Conservation (phyloP, 2,888 invertebrate genomes). For the Pedicia rivosa region DNA sequence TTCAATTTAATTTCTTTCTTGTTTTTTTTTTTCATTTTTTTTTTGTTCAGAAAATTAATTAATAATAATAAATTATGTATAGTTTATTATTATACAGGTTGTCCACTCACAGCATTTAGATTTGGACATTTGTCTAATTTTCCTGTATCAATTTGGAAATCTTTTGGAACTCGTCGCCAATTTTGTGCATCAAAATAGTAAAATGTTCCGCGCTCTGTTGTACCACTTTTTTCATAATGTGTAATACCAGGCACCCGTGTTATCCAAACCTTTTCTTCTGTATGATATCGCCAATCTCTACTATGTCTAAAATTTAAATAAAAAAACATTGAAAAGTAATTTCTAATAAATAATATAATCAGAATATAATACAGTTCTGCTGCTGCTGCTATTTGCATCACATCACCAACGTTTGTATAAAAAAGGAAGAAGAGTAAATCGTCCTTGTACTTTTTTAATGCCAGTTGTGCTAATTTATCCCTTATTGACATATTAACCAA, state of each 20-base stretch:
- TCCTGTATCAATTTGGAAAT: slow-evolving; percentile 97
- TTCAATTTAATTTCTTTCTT: not conserved
- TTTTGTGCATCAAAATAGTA: slow-evolving; percentile 98
- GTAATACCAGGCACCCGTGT: slow-evolving; percentile 93
- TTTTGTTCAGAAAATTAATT: slow-evolving; percentile 10
- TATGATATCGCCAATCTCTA: slow-evolving; percentile 99
- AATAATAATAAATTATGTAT: too few relatives aligned
- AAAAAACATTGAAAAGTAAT: slow-evolving; percentile 8
- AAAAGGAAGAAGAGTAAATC: slow-evolving; percentile 98
- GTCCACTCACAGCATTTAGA: slow-evolving; percentile 32
- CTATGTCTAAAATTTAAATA: slow-evolving; percentile 53
- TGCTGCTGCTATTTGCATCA: slow-evolving; percentile 94
- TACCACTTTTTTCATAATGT: slow-evolving; percentile 85
- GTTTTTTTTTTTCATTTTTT: slow-evolving; percentile 9
- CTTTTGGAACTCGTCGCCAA: slow-evolving; percentile 98
- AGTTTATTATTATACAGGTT: slow-evolving; percentile 31
- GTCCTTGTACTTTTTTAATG: slow-evolving; percentile 94
- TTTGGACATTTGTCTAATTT: slow-evolving; percentile 70
- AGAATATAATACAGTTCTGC: slow-evolving; percentile 71
- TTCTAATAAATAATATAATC: not conserved
- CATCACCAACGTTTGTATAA: slow-evolving; percentile 97
- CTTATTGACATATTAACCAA: slow-evolving; percentile 92
- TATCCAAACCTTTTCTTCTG: slow-evolving; percentile 98
- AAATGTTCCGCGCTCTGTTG: slow-evolving; percentile 97
- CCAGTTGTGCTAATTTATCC: slow-evolving; percentile 88